A percentile compares a stretch with the other conserved stretches of the same genome.
These are phyloP conservation scores for Cydia amplana DNA, from an alignment of 1,140 invertebrate genomes.

Conservation along the genomic window DNA sequence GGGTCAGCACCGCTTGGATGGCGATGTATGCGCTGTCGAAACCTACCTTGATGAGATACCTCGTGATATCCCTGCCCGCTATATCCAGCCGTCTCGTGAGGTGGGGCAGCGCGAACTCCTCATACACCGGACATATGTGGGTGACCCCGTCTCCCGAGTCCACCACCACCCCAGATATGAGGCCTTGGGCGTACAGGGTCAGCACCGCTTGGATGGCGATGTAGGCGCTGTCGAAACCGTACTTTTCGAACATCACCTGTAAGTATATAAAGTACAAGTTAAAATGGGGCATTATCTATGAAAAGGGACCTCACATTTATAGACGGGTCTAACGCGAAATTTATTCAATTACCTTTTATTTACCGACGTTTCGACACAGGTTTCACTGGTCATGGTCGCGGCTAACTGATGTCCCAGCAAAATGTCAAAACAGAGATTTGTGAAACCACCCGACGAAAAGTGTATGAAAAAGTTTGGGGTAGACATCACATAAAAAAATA, in stretches of 20 bases:
- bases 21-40: constrained; percentile 98
- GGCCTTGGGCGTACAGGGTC: constrained; percentile 98
- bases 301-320: no score
- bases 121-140: constrained; percentile 99
- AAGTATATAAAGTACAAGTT: constrained; percentile 37
- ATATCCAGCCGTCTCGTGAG: constrained; percentile 97
- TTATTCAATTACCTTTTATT: no score
- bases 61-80: constrained; percentile 98
- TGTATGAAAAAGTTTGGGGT: no score
- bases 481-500: no score
- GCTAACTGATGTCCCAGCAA: no score
- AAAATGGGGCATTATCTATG: no score
- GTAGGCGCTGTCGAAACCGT: constrained; percentile 96
- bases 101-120: constrained; percentile 97
- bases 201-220: constrained; percentile 99
- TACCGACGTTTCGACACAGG: no score
- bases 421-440: no score
- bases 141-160: constrained; percentile 99
- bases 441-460: no score
- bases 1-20: constrained; percentile 97
- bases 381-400: no score
- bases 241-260: constrained; percentile 99
- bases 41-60: constrained; percentile 97
- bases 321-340: no score
- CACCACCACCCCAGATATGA: constrained; percentile 98